Base-by-base conservation (phyloP, 2,888 invertebrate genomes). In the Gastrophysa polygoni region DNA sequence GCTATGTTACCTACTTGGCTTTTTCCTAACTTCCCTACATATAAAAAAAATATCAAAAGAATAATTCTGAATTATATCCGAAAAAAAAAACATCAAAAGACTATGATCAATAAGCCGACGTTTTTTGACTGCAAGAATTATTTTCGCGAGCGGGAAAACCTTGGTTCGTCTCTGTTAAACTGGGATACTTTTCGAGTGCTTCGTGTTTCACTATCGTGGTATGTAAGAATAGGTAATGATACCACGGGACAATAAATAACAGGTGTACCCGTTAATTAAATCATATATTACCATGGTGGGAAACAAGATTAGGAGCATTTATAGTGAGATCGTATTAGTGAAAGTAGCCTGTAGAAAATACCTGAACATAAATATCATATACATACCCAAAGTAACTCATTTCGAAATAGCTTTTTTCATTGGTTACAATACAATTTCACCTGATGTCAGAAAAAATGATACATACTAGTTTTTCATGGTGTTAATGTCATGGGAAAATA, bases 211-310 rank as follows among this genome's bases (percentile, higher is more conserved):
- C 7, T 6, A 38, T 38, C 14, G 1, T 32, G 8, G 10, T 32
- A 32, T 24, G 24, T 38, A 38, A 14, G 38, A 38, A 14, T 38
- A n/a, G n/a, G n/a, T n/a, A 38, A 38, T 38, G 14, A 14, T 38
- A 6, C n/a, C 14, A n/a, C 3, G 20, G 47, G 56, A 56, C 29
- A 32, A 34, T 48, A n/a, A n/a, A n/a, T n/a, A 48, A 57, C 48
- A 57, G 48, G 48, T 29, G 32, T 48, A 32, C 38, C 47, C 48
- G 18, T 32, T 48, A 57, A 57, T 57, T 57, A 57, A 16, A 48
- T 29, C 47, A 38, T 57, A 14, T 32, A 47, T 57, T 57, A 47
- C 29, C 57, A 57, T 34, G 57, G 18, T 57, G 18, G 8, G 47
- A 18, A 48, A 48, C 28, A 32, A 34, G 34, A 57, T 20, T 54